Percentiles rank a stretch among this genome's conserved stretches.
Evolutionary conservation across 2,888 invertebrate species (phyloP).

Genomic region (Minunthozetes semirufus): DNA sequence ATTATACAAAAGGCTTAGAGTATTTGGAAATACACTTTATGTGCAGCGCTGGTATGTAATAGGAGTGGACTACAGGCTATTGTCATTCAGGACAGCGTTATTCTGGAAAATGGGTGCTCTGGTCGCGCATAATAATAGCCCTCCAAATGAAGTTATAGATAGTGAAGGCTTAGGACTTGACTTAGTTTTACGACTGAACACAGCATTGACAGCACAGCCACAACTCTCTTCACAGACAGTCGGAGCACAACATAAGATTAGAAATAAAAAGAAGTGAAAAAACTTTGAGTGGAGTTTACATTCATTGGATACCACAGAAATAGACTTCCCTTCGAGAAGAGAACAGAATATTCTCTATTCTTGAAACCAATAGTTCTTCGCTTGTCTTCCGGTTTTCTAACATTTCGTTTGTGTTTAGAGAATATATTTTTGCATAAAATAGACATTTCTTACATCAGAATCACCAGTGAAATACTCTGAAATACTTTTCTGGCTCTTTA

Average conservation of each 20-base stretch:
- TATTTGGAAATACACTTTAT: slow-evolving; percentile 6
- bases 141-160: slow-evolving; percentile 14
- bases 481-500: not conserved
- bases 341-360: not conserved
- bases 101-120: not conserved
- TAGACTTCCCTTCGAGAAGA: not conserved
- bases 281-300: slow-evolving; percentile 1
- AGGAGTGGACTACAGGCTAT: slow-evolving; percentile 6
- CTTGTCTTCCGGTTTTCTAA: not conserved
- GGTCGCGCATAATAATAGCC: not conserved
- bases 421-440: not conserved
- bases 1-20: not conserved
- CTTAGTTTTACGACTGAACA: not conserved
- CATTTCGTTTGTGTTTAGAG: not conserved
- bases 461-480: not conserved
- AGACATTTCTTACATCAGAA: not conserved
- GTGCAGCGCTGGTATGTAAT: not conserved
- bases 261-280: not conserved
- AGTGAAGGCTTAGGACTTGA: not conserved
- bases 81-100: slow-evolving; percentile 7
- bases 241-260: not conserved
- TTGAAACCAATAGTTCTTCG: not conserved
- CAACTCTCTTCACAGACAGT: not conserved
- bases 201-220: not conserved
- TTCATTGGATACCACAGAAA: not conserved